Evolutionary conservation across 2,888 invertebrate genomes (phyloP), one percentile per base, ranked within the genome.

Genomic region (Alloscopus bannaensis): DNA sequence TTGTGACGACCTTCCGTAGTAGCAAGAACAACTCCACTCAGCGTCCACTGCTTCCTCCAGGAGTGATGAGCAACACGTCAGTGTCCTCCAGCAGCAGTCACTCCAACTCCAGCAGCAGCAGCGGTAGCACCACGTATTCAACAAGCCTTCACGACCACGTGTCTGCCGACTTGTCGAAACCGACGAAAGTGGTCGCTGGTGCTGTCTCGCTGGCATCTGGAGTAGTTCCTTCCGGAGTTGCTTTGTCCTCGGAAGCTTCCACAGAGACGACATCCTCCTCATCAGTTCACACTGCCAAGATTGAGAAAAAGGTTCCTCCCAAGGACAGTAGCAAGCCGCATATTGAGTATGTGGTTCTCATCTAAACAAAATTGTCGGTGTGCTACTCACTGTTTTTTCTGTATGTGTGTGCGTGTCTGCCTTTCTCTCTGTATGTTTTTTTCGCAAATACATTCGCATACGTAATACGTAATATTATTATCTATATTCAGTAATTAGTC

Each of bases 291-390:
- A 77, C 77, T 77, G 77, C 77, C 77, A 77, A 64, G 36, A 47
- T 52, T 24, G 69, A 69, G 11, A 69, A 71, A 28, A 71, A 66
- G 65, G 31, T 70, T 16, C 29, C 76, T 42, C 1, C 77, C 31
- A 70, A 70, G 69, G 69, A 69, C 36, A 59, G 26, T 42, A 60
- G 52, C 22, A 77, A 78, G 18, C 70, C 78, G 16, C 78, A 78
- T 57, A 78, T 78, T 66, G 78, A 78, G 24, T 78, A 78, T 40
- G 78, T 78, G 70, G 78, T 78, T 65, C 71, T 78, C 45, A 60
- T 76, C 29, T 76, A 76, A 50, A 71, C 28, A n/a, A n/a, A n/a
- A n/a, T n/a, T n/a, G n/a, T n/a, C n/a, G n/a, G n/a, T n/a, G n/a
- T n/a, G n/a, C n/a, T n/a, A n/a, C n/a, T 2, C 20, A 3, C 2